Evolutionary conservation across 2,888 invertebrate genomes (phyloP).

Genomic region (Tethea ocularis): DNA sequence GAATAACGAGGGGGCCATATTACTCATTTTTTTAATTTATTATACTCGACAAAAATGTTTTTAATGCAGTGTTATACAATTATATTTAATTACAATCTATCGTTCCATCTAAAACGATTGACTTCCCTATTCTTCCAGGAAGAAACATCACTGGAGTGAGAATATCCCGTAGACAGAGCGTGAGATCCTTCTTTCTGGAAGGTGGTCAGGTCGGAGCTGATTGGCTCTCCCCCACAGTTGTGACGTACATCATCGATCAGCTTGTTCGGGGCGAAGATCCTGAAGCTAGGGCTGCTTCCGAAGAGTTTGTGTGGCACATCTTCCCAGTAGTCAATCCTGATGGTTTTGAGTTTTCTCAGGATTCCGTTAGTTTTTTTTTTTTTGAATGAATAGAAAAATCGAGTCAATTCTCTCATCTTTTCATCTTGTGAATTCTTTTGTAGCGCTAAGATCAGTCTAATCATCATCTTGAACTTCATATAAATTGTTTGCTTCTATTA

Average conservation of each 20-base stretch:
- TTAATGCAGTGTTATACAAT: no score
- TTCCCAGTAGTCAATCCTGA: constrained; percentile 90
- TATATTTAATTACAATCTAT: no score
- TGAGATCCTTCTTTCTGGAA: constrained; percentile 60
- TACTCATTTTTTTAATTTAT: no score
- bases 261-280: constrained; percentile 81
- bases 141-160: constrained; percentile 75
- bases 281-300: constrained; percentile 73
- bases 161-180: constrained; percentile 58
- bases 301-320: constrained; percentile 88
- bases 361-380: constrained; percentile 61
- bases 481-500: no score
- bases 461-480: no score
- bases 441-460: no score
- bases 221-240: constrained; percentile 87
- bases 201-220: constrained; percentile 89
- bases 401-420: no score
- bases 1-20: no score
- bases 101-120: no score
- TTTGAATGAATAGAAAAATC: no score
- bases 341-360: constrained; percentile 88
- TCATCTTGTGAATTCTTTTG: no score
- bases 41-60: no score
- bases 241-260: constrained; percentile 85
- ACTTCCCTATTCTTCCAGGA: constrained; percentile 44